Conservation (phyloP, 2,113 vertebrate species). For the Grus americana region DNA sequence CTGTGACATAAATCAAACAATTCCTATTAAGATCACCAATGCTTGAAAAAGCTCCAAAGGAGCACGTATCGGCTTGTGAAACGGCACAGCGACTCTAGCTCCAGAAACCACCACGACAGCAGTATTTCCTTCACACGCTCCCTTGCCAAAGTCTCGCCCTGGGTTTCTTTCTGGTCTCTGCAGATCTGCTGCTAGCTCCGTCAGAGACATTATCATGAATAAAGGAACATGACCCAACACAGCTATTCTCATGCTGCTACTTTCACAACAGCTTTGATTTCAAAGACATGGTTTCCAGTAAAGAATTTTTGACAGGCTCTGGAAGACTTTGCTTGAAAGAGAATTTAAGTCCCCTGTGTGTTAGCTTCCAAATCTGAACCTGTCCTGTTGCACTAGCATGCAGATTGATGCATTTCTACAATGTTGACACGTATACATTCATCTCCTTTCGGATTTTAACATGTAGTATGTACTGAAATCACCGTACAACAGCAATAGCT, state of each 20-base stretch:
- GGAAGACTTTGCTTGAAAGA: not conserved
- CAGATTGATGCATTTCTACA: not conserved
- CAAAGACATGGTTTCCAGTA: too few species aligned
- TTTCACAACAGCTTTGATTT: not conserved
- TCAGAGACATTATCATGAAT: rapidly evolving
- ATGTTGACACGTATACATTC: rapidly evolving
- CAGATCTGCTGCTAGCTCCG: not conserved
- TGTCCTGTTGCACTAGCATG: not conserved
- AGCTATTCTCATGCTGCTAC: not conserved
- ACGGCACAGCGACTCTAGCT: rapidly evolving
- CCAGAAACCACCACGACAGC: not conserved
- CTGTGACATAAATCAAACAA: not conserved
- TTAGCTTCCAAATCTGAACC: not conserved
- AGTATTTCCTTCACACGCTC: not conserved
- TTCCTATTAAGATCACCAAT: too few species aligned
- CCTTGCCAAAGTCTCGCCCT: not conserved
- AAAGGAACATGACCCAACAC: rapidly evolving
- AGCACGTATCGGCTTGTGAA: rapidly evolving
- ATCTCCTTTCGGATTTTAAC: not conserved
- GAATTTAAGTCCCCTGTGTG: not conserved
- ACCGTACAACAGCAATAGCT: rapidly evolving
- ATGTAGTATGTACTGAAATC: not conserved
- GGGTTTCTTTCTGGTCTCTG: not conserved
- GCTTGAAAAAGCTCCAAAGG: not conserved
- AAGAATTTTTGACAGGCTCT: not conserved